A percentile compares a stretch with the other conserved stretches of the same genome.
Conservation (phyloP, 2,113 vertebrate genomes). For the Rhodinocichla rosea region DNA sequence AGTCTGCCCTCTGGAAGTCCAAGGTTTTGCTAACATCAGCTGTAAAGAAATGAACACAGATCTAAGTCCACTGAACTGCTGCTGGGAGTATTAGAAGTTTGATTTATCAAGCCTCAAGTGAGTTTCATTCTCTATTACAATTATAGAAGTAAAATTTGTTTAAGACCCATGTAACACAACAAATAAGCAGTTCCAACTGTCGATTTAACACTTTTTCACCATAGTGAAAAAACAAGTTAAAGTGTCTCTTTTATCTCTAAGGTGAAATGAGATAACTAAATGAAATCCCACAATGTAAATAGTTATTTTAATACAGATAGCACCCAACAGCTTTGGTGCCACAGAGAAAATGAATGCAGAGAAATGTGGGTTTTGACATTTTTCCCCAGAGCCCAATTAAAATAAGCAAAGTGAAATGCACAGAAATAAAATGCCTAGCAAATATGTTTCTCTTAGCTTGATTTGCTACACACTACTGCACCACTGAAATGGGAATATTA, state of each 20-base stretch:
- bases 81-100: not conserved
- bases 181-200: not conserved
- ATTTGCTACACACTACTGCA: not conserved
- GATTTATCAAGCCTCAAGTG: not conserved
- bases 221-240: not conserved
- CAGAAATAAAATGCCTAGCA: not conserved
- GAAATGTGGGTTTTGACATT: not conserved
- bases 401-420: not conserved
- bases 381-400: not conserved
- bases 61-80: not conserved
- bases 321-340: not conserved
- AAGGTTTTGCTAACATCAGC: not conserved
- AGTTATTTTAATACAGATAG: not conserved
- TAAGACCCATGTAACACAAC: not conserved
- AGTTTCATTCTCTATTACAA: not conserved
- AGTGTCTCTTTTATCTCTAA: not conserved
- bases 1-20: not conserved
- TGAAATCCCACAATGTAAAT: not conserved
- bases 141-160: not conserved
- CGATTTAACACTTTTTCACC: not conserved
- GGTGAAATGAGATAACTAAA: not conserved
- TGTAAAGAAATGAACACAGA: not conserved
- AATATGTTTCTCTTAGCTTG: not conserved
- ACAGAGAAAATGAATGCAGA: not conserved
- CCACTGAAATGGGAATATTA: not conserved